Evolutionary conservation across 2,113 vertebrate species (phyloP).

Genomic region (Murina feae): DNA sequence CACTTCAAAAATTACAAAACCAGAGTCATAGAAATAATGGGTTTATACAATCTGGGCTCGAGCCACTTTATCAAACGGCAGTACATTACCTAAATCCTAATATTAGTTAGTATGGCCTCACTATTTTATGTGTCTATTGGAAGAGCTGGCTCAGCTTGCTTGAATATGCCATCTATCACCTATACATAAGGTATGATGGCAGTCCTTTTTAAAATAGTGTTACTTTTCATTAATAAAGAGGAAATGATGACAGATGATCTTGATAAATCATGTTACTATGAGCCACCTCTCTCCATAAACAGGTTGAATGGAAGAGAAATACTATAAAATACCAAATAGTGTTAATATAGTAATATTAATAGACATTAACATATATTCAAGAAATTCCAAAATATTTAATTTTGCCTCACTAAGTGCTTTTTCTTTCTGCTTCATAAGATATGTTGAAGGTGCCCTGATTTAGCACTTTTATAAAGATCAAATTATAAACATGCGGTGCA

Average conservation of each 20-base stretch:
- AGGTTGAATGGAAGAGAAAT: slow-evolving; percentile 54
- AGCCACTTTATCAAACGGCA: slow-evolving; percentile 62
- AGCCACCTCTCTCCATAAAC: not conserved
- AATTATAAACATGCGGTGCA: slow-evolving; percentile 78
- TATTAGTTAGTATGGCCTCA: slow-evolving; percentile 57
- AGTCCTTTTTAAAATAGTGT: slow-evolving; percentile 42
- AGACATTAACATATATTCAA: slow-evolving; percentile 65
- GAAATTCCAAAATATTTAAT: slow-evolving; percentile 70
- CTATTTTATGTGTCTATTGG: not conserved
- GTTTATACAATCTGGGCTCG: not conserved
- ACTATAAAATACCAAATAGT: slow-evolving; percentile 33
- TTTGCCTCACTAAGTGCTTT: slow-evolving; percentile 51
- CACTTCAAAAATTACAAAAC: slow-evolving; percentile 61
- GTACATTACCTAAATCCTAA: slow-evolving; percentile 45
- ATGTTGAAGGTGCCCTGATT: slow-evolving; percentile 73
- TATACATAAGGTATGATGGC: not conserved
- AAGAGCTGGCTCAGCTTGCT: slow-evolving; percentile 34
- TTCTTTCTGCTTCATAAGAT: slow-evolving; percentile 66
- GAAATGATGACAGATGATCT: slow-evolving; percentile 21
- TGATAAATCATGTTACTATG: slow-evolving; percentile 30
- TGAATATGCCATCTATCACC: slow-evolving; percentile 12
- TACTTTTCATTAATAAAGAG: slow-evolving; percentile 42
- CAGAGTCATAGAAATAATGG: slow-evolving; percentile 39
- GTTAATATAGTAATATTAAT: slow-evolving; percentile 52
- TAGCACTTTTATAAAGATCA: slow-evolving; percentile 73